Percentiles rank a stretch among this genome's conserved stretches.
Conservation (phyloP, 2,113 vertebrate genomes). For the Psittacula cyanocephala region DNA sequence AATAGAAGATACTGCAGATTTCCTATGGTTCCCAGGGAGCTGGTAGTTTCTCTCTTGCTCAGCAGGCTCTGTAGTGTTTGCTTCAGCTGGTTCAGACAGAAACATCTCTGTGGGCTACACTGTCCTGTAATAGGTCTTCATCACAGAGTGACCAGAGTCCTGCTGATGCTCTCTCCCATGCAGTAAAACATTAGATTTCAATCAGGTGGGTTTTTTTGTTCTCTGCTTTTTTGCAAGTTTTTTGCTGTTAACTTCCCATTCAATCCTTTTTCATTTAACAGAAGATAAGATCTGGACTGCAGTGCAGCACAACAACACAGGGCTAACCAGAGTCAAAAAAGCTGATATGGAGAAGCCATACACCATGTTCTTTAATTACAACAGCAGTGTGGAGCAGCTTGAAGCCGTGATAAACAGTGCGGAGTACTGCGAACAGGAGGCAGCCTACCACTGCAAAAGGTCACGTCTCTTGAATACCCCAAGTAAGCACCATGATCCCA, state of each 20-base stretch:
- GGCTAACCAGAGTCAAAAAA: conserved; percentile 78
- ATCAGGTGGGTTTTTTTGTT: neutral
- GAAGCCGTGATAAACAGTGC: conserved; percentile 83
- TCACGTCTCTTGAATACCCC: conserved; percentile 91
- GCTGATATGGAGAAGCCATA: conserved; percentile 77
- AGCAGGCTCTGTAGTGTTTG: neutral
- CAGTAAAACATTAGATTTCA: neutral
- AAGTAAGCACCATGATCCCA: conserved; percentile 70
- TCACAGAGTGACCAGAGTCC: neutral
- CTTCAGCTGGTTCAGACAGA: neutral
- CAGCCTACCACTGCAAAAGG: conserved; percentile 87
- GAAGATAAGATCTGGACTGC: conserved; percentile 93
- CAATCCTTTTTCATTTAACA: conserved; percentile 59
- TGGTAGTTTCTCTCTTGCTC: neutral
- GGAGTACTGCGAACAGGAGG: conserved; percentile 92
- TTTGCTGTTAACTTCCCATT: neutral
- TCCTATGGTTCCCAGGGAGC: neutral
- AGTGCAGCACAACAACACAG: conserved; percentile 85
- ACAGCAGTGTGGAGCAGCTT: conserved; percentile 81
- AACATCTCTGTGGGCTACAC: neutral
- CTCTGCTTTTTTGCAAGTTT: neutral
- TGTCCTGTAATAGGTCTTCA: neutral
- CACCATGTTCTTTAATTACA: conserved; percentile 84
- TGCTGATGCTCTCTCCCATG: neutral
- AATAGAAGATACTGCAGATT: neutral